Evolutionary conservation across 30 jellyfish, hydroid and myxozoan genomes (phyloP).

Genomic region (Cassiopea xamachana): DNA sequence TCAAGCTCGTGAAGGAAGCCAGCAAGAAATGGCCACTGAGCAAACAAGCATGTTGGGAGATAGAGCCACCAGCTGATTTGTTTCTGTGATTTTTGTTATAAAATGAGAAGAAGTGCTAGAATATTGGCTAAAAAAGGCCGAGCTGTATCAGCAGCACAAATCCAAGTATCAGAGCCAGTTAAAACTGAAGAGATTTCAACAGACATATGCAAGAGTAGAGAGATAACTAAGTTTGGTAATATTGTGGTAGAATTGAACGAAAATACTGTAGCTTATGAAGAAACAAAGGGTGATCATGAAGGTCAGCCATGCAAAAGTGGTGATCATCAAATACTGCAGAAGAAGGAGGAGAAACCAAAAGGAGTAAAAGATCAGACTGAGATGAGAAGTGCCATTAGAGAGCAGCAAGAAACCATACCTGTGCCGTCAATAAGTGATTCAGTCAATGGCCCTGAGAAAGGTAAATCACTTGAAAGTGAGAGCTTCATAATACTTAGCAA

Average conservation of each 20-base stretch:
- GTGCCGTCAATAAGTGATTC: no score
- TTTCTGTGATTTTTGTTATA: neutral
- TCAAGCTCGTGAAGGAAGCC: neutral
- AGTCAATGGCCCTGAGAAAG: no score
- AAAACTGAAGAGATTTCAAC: neutral
- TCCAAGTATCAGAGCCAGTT: neutral
- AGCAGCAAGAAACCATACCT: no score
- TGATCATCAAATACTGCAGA: neutral
- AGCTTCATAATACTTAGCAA: no score
- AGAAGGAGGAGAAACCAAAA: neutral
- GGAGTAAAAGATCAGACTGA: neutral
- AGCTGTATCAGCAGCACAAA: slow-evolving; percentile 3
- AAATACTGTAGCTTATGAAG: neutral
- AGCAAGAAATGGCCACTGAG: neutral
- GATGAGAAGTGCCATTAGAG: neutral
- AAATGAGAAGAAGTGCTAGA: slow-evolving; percentile 64
- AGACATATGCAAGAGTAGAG: no score
- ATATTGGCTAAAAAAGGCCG: slow-evolving; percentile 15
- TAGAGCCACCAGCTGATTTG: neutral
- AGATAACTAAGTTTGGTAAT: neutral
- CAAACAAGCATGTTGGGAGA: neutral
- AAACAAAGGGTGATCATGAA: neutral
- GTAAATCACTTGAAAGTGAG: no score
- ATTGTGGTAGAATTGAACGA: neutral
- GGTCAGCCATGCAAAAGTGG: neutral